Base-by-base conservation (phyloP, 2,113 vertebrate genomes). In the Tautogolabrus adspersus region DNA sequence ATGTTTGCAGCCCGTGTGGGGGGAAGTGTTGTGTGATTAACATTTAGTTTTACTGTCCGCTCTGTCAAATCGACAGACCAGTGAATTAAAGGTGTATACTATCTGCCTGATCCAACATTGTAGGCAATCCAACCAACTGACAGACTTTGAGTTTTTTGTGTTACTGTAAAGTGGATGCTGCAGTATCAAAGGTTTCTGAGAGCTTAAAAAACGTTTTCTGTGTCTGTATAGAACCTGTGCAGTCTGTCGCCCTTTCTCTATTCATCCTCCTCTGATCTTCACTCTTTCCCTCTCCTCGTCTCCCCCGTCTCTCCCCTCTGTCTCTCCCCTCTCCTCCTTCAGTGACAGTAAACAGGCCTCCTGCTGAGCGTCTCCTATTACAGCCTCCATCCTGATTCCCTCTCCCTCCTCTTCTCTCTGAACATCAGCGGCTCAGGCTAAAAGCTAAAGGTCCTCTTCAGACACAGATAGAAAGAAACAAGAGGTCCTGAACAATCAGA, bases 351-450 rank as follows among this genome's bases (percentile, higher is more conserved):
- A 88, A 88, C 83, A 87, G 83, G 81, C 75, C 86, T 81, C 94
- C 93, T 82, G 93, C 93, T 88, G 94, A 1, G 92, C 61, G 85
- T 84, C 88, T 87, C 88, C 92, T 88, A 93, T 94, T 94, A 94
- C 88, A 83, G 83, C 72, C 77, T 86, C 76, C 75, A 79, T 86
- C 79, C 85, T 86, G 89, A 85, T 89, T 90, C 89, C 77, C 77
- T 34, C 75, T 68, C 23, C 37, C 40, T 54, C 19, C 38, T 61
- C 67, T 81, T 83, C 77, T 76, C 71, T 68, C 54, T 62, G 26
- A 66, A 77, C 77, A 79, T 89, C 83, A 72, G 84, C 23, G 47
- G 79, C 86, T 92, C 87, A 77, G 81, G 66, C 92, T 93, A 91
- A 94, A 94, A 94, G 93, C 93, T 63, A 79, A 79, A 88, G 85